Evolutionary conservation across 2,888 invertebrate genomes (phyloP).

Genomic region (Protula sp.): DNA sequence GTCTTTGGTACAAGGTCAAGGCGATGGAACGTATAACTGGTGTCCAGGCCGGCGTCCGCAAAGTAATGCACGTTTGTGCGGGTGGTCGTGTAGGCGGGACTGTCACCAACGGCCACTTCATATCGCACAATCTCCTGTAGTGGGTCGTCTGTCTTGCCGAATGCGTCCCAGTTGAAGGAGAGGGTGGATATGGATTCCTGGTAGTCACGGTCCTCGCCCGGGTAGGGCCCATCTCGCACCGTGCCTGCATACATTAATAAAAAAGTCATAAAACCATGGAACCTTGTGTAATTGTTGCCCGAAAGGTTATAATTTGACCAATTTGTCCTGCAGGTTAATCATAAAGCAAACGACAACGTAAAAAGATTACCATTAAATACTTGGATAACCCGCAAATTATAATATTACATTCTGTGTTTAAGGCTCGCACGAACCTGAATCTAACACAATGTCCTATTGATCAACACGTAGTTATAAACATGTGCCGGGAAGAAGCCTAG

Average conservation of each 20-base stretch:
- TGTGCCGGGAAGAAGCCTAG: too few relatives aligned
- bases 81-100: slow-evolving; percentile 5
- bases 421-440: too few relatives aligned
- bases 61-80: slow-evolving; percentile 17
- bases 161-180: slow-evolving; percentile 24
- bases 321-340: too few relatives aligned
- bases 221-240: slow-evolving; percentile 19
- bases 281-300: too few relatives aligned
- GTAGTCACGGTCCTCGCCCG: slow-evolving; percentile 17
- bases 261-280: too few relatives aligned
- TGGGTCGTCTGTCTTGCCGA: slow-evolving; percentile 15
- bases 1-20: slow-evolving; percentile 13
- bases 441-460: too few relatives aligned
- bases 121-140: slow-evolving; percentile 17
- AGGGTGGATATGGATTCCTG: slow-evolving; percentile 13
- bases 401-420: too few relatives aligned
- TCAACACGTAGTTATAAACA: too few relatives aligned
- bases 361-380: too few relatives aligned
- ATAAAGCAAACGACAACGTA: too few relatives aligned
- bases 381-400: too few relatives aligned
- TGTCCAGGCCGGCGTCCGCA: slow-evolving; percentile 13
- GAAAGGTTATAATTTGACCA: too few relatives aligned
- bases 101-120: slow-evolving; percentile 17
- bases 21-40: slow-evolving; percentile 9
- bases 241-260: slow-evolving; percentile 1